Evolutionary conservation across 1,140 invertebrate species (phyloP).

Genomic region (Papilio polytes): DNA sequence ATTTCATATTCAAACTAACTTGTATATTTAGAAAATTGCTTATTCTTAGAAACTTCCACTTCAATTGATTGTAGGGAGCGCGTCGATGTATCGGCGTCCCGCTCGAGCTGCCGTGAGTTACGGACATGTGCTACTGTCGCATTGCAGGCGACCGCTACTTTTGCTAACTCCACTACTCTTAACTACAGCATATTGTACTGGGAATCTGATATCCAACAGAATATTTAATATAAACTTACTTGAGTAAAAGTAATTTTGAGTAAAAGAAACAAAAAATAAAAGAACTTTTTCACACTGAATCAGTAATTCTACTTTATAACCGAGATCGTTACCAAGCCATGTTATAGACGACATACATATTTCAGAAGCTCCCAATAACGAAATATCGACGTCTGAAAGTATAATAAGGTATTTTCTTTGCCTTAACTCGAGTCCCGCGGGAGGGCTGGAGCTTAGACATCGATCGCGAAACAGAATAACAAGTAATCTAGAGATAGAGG

Average conservation of each 20-base stretch:
- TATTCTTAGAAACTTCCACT: background rate
- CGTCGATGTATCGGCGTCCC: conserved; percentile 1
- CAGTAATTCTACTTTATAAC: conserved; percentile 3
- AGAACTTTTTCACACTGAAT: background rate
- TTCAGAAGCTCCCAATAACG: conserved; percentile 12
- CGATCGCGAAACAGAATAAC: conserved; percentile 34
- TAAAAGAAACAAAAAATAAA: background rate
- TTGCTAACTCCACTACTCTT: background rate
- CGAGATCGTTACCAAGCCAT: background rate
- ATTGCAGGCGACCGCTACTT: conserved; percentile 21
- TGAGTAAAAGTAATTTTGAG: background rate
- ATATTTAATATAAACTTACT: too few relatives aligned
- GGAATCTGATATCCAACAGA: background rate
- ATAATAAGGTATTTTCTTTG: conserved; percentile 22
- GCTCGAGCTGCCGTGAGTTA: conserved; percentile 2
- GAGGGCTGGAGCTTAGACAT: conserved; percentile 8
- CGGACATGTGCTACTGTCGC: conserved; percentile 25
- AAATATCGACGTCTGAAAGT: conserved; percentile 13
- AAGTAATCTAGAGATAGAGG: conserved; percentile 42
- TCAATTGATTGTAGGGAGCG: background rate
- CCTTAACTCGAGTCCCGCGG: conserved; percentile 7
- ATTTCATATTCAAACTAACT: background rate
- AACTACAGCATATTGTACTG: background rate
- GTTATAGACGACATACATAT: conserved; percentile 23
- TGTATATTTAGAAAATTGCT: background rate